phyloP scores from a whole-genome alignment of 2,888 invertebrate species.

The Eupithecia dodoneata region DNA sequence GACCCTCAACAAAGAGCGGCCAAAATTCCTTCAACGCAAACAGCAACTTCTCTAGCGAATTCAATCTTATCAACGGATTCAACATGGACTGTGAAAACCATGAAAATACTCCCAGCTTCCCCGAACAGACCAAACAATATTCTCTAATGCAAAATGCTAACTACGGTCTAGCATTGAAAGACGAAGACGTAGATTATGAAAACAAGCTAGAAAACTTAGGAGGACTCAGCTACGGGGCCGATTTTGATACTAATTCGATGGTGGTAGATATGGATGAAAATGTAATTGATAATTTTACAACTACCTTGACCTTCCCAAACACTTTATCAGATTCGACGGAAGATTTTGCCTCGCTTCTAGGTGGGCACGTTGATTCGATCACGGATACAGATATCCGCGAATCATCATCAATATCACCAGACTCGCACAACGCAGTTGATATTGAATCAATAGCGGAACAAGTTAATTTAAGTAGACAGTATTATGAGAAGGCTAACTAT shows the following conservation, averaged over 20 bases:
- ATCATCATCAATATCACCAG: slow-evolving; percentile 88
- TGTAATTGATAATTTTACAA: slow-evolving; percentile 92
- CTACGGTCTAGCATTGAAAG: slow-evolving; percentile 91
- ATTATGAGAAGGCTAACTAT: slow-evolving; percentile 80
- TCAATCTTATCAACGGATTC: slow-evolving; percentile 87
- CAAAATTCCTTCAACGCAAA: slow-evolving; percentile 89
- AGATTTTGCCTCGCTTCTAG: slow-evolving; percentile 90
- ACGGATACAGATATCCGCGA: slow-evolving; percentile 88
- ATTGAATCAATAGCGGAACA: slow-evolving; percentile 92
- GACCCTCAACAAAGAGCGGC: slow-evolving; percentile 87
- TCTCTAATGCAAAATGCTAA: slow-evolving; percentile 92
- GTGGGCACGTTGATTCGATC: slow-evolving; percentile 88
- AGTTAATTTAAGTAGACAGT: slow-evolving; percentile 85
- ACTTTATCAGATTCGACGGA: slow-evolving; percentile 92
- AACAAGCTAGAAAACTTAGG: slow-evolving; percentile 89
- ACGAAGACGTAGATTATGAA: slow-evolving; percentile 92
- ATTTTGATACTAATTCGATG: slow-evolving; percentile 90
- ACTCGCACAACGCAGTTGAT: slow-evolving; percentile 87
- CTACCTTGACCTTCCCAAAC: slow-evolving; percentile 91
- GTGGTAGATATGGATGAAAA: slow-evolving; percentile 92
- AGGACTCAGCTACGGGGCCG: slow-evolving; percentile 82
- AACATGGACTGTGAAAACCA: slow-evolving; percentile 91
- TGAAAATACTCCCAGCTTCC: slow-evolving; percentile 81
- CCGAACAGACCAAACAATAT: slow-evolving; percentile 88
- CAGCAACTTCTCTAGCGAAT: slow-evolving; percentile 87